phyloP scores from a whole-genome alignment of 2,113 vertebrate genomes.

The Rhinoderma darwinii region DNA sequence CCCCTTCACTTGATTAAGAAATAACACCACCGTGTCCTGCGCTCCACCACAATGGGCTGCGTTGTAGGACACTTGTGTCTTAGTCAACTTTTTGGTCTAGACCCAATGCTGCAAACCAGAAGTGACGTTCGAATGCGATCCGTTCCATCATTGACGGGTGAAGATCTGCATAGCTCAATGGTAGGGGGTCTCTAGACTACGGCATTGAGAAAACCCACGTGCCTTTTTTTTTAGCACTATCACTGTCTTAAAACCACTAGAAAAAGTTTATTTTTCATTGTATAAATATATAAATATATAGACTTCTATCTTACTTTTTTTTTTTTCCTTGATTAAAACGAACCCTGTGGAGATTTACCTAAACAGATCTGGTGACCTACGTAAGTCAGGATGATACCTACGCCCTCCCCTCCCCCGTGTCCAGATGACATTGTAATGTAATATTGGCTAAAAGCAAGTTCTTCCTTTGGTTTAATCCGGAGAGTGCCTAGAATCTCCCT shows the following conservation, averaged over 20 bases:
- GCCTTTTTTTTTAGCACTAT: conserved; percentile 62
- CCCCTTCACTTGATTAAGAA: background rate
- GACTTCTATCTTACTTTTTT: conserved; percentile 50
- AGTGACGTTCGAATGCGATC: background rate
- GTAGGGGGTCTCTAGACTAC: background rate
- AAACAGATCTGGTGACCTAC: conserved; percentile 49
- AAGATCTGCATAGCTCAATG: conserved; percentile 40
- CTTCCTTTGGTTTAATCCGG: background rate
- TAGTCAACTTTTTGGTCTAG: conserved; percentile 18
- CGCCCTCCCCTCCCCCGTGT: conserved; percentile 4
- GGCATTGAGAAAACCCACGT: background rate
- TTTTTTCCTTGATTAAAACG: conserved; percentile 56
- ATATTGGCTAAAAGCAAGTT: conserved; percentile 8
- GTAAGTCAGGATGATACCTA: background rate
- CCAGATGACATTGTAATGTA: conserved; percentile 35
- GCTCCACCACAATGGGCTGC: background rate
- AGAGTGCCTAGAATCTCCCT: background rate
- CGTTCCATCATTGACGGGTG: background rate
- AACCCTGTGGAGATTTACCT: conserved; percentile 65
- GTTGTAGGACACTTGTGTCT: background rate
- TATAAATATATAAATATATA: conserved; percentile 35
- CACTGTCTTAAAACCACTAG: conserved; percentile 76
- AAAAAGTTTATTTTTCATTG: conserved; percentile 57
- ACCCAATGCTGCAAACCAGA: background rate
- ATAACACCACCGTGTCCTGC: background rate